phyloP scores from a whole-genome alignment of 2,888 invertebrate genomes.

The Drosophila siamana region DNA sequence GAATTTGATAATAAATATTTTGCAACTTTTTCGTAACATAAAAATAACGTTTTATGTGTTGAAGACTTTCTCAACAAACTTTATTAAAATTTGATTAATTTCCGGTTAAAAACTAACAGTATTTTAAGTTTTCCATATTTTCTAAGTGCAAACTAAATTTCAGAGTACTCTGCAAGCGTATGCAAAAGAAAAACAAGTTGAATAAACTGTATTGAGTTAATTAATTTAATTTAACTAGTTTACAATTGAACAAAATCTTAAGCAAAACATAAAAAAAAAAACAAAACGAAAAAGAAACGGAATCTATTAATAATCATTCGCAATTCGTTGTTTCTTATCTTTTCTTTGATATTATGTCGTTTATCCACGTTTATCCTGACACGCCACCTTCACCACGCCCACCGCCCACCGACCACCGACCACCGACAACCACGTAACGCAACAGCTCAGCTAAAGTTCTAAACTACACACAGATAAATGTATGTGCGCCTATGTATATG shows the following conservation, averaged over 20 bases:
- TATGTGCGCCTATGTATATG: neutral
- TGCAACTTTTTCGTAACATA: too few species aligned
- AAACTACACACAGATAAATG: constrained; percentile 4
- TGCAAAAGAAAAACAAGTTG: neutral
- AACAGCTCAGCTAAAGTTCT: constrained; percentile 53
- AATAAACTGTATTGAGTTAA: constrained; percentile 4
- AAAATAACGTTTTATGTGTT: too few species aligned
- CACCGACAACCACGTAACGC: constrained; percentile 50
- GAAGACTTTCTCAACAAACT: too few species aligned
- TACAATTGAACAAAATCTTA: neutral
- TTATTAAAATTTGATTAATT: too few species aligned
- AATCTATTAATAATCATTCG: constrained; percentile 51
- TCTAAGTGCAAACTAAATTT: too few species aligned
- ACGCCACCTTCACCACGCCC: constrained; percentile 40
- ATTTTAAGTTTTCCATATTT: too few species aligned
- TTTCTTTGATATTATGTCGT: constrained; percentile 58
- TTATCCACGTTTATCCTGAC: constrained; percentile 48
- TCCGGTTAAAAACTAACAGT: too few species aligned
- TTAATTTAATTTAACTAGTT: constrained; percentile 2
- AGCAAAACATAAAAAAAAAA: constrained; percentile 6
- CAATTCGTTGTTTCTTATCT: constrained; percentile 53
- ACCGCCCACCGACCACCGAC: constrained; percentile 35
- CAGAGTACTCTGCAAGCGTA: constrained; percentile 1
- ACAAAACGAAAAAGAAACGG: constrained; percentile 16
- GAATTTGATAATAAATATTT: too few species aligned